phyloP scores from a whole-genome alignment of 2,888 invertebrate species.

The Hipparchia sbordonii region DNA sequence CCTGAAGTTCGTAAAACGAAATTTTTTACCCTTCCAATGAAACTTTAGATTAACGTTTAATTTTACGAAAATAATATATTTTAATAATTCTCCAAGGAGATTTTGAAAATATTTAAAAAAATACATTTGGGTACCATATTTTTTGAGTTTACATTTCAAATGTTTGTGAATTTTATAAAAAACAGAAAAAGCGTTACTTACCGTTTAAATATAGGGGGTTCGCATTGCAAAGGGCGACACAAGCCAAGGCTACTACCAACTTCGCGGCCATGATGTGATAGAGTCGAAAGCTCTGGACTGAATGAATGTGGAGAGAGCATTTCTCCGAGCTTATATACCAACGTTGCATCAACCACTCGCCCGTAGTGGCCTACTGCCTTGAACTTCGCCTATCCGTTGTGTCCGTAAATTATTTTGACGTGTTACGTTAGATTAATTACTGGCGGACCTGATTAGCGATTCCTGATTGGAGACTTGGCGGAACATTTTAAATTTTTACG shows the following conservation, averaged over 20 bases:
- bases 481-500: constrained; percentile 30
- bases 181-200: constrained; percentile 7
- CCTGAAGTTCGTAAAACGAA: neutral
- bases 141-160: neutral
- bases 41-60: neutral
- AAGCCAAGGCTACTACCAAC: constrained; percentile 63
- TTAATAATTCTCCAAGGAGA: too few relatives aligned
- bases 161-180: constrained; percentile 15
- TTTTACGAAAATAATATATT: too few relatives aligned
- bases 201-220: constrained; percentile 55
- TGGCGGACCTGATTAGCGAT: constrained; percentile 41
- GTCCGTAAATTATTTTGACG: constrained; percentile 69
- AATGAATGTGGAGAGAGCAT: constrained; percentile 79
- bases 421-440: constrained; percentile 69
- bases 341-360: constrained; percentile 55
- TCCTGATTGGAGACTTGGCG: constrained; percentile 37
- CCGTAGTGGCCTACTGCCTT: constrained; percentile 61
- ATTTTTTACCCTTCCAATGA: neutral
- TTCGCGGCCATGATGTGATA: constrained; percentile 63
- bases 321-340: constrained; percentile 77
- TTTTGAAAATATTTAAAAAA: neutral
- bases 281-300: constrained; percentile 57
- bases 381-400: constrained; percentile 73
- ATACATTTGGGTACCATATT: neutral
- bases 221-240: constrained; percentile 64